These are phyloP conservation scores for Leptinotarsa tumamoca DNA, from an alignment of 2,888 invertebrate species.

Conservation along the genomic window DNA sequence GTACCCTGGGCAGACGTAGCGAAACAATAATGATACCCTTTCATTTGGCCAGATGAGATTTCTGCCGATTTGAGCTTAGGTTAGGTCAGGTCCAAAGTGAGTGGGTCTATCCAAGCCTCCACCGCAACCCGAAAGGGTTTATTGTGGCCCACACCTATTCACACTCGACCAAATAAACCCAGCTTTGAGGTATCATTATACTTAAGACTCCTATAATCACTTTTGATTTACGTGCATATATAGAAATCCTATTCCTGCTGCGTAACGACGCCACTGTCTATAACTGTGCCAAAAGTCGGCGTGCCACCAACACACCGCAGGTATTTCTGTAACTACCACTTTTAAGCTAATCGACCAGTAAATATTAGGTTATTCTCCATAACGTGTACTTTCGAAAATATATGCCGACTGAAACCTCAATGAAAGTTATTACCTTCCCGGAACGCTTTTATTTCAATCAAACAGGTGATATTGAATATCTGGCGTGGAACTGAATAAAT, in stretches of 20 bases:
- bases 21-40: no score
- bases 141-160: no score
- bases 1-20: no score
- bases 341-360: conserved; percentile 31
- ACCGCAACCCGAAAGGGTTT: no score
- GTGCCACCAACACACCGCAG: conserved; percentile 41
- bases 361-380: conserved; percentile 30
- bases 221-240: no score
- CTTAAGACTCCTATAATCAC: neutral
- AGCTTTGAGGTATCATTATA: neutral
- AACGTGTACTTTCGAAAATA: conserved; percentile 30
- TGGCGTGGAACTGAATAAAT: conserved; percentile 12
- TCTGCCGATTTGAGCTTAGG: no score
- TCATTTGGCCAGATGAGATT: no score
- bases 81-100: no score
- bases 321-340: conserved; percentile 32
- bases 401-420: conserved; percentile 23
- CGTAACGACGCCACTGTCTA: conserved; percentile 21
- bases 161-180: no score
- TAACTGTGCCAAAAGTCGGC: conserved; percentile 33
- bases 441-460: conserved; percentile 22
- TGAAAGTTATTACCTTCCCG: conserved; percentile 19
- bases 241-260: neutral
- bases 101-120: no score
- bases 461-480: conserved; percentile 12